A percentile compares a stretch with the other conserved stretches of the same genome.
Evolutionary conservation across 2,888 invertebrate species (phyloP).

Genomic region (Parochlus steinenii): DNA sequence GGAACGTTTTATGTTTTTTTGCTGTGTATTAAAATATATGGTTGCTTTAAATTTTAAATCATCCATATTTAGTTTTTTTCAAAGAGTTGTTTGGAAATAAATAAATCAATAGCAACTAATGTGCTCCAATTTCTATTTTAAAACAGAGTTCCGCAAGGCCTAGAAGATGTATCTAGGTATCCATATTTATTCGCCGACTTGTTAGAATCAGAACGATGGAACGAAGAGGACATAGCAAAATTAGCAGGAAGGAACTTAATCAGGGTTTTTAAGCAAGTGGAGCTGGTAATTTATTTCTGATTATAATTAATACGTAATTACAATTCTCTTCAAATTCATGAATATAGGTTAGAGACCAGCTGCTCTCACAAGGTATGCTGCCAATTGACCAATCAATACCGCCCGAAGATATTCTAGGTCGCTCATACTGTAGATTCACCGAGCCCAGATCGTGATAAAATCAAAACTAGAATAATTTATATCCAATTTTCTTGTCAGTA

Average conservation of each 20-base stretch:
- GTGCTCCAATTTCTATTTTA: background rate
- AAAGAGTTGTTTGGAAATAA: background rate
- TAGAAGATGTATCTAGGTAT: constrained; percentile 75
- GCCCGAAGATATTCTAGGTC: constrained; percentile 37
- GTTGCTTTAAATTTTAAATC: constrained; percentile 5
- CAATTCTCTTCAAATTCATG: background rate
- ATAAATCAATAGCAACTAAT: background rate
- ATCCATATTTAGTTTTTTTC: background rate
- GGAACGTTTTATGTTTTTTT: background rate
- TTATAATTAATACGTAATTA: background rate
- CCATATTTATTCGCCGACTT: constrained; percentile 67
- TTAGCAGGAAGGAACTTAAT: constrained; percentile 70
- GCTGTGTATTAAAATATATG: background rate
- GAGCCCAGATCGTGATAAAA: constrained; percentile 30
- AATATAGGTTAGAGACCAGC: constrained; percentile 36
- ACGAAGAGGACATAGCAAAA: constrained; percentile 65
- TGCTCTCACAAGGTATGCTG: constrained; percentile 36
- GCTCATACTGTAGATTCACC: constrained; percentile 38
- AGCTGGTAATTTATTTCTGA: constrained; percentile 45
- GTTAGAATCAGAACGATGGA: constrained; percentile 65
- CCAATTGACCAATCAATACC: constrained; percentile 41
- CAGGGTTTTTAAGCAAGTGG: constrained; percentile 59
- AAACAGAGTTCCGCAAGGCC: constrained; percentile 46
- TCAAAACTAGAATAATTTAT: constrained; percentile 4
- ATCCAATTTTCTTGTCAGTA: constrained; percentile 4